Evolutionary conservation across 1,140 invertebrate species (phyloP).

Genomic region (Laodelphax striatellus): DNA sequence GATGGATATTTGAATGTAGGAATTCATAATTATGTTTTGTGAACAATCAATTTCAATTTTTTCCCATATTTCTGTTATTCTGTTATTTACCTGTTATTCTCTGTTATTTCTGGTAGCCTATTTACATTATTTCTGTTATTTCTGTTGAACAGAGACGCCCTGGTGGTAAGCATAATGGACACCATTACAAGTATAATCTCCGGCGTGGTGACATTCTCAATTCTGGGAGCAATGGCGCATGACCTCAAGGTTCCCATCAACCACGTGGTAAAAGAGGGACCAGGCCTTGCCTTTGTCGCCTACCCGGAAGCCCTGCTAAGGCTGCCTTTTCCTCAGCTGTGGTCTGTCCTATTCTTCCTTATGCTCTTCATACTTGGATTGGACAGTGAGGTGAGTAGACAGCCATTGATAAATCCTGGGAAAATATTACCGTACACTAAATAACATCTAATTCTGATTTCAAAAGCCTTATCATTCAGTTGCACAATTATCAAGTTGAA

Average conservation of each 20-base stretch:
- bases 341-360: constrained; percentile 81
- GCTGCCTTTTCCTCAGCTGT: constrained; percentile 37
- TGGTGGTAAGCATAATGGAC: constrained; percentile 62
- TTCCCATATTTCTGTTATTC: no score
- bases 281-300: constrained; percentile 70
- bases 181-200: constrained; percentile 75
- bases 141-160: constrained; percentile 46
- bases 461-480: no score
- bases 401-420: no score
- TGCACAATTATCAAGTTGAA: no score
- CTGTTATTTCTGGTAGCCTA: no score
- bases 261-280: constrained; percentile 50
- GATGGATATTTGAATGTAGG: no score
- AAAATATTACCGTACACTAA: not conserved
- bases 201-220: constrained; percentile 77
- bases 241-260: constrained; percentile 47
- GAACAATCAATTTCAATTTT: no score
- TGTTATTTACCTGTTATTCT: no score
- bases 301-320: constrained; percentile 72
- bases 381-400: constrained; percentile 42
- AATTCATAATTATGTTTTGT: no score
- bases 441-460: no score
- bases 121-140: no score
- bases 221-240: constrained; percentile 61
- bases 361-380: constrained; percentile 73